Evolutionary conservation across 30 jellyfish, hydroid and myxozoan species (phyloP).

Genomic region (Mastigias papua): DNA sequence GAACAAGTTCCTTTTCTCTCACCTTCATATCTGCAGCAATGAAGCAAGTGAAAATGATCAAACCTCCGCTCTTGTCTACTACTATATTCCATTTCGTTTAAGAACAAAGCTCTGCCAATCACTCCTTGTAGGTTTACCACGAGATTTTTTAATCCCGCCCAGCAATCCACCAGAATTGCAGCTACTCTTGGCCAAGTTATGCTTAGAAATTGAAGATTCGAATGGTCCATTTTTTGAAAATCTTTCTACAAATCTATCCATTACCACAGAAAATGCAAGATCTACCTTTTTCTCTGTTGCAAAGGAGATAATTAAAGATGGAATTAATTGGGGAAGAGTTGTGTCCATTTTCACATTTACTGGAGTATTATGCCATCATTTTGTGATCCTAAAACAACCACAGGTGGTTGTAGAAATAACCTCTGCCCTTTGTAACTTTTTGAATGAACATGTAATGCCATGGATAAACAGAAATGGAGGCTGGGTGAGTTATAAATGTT

Average conservation of each 20-base stretch:
- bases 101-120: constrained; percentile 70
- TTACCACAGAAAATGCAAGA: constrained; percentile 39
- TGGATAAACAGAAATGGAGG: constrained; percentile 88
- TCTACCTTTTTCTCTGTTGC: constrained; percentile 56
- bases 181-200: constrained; percentile 60
- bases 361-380: constrained; percentile 72
- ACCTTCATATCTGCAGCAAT: constrained; percentile 11
- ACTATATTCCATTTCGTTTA: constrained; percentile 73
- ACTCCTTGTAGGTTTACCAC: constrained; percentile 78
- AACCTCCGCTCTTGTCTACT: constrained; percentile 59
- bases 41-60: background rate
- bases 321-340: constrained; percentile 87
- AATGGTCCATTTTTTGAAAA: constrained; percentile 64
- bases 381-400: constrained; percentile 57
- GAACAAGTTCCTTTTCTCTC: constrained; percentile 40
- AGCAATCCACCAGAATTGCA: constrained; percentile 60
- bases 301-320: constrained; percentile 68
- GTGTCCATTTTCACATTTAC: constrained; percentile 69
- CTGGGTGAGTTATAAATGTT: constrained; percentile 66
- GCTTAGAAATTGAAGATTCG: constrained; percentile 72
- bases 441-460: constrained; percentile 62
- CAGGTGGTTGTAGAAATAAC: constrained; percentile 63
- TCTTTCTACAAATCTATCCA: constrained; percentile 47
- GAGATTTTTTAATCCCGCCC: constrained; percentile 79
- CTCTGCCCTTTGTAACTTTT: constrained; percentile 42